Evolutionary conservation across 2,888 invertebrate genomes (phyloP).

Genomic region (Pollenia griseotomentosa): DNA sequence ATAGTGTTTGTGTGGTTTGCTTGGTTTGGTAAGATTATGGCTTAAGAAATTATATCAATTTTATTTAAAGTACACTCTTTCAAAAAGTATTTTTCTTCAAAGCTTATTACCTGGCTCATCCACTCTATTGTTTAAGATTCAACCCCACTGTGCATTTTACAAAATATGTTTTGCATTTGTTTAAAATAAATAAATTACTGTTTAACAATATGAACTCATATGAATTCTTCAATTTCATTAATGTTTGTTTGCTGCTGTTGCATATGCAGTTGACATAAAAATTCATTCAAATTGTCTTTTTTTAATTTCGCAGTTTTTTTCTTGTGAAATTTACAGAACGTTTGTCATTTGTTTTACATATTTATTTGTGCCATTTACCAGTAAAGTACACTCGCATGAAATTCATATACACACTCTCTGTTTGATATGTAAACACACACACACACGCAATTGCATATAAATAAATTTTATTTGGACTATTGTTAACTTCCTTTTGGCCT

Average conservation of each 20-base stretch:
- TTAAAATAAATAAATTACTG: too few species aligned
- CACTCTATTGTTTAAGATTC: too few species aligned
- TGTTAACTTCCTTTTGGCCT: constrained; percentile 36
- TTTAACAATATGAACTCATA: not conserved
- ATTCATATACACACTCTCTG: not conserved
- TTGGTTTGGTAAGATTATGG: too few species aligned
- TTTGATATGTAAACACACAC: not conserved
- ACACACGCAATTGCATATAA: not conserved
- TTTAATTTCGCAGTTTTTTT: not conserved
- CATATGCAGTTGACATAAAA: constrained; percentile 56
- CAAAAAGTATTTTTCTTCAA: too few species aligned
- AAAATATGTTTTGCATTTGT: too few species aligned
- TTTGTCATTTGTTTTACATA: not conserved
- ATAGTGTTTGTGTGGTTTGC: too few species aligned
- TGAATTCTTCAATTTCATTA: not conserved
- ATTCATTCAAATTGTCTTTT: constrained; percentile 53
- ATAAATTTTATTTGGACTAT: constrained; percentile 12
- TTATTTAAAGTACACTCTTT: too few species aligned
- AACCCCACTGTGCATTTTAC: too few species aligned
- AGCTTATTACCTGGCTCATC: too few species aligned
- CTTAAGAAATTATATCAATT: too few species aligned
- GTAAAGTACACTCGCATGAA: not conserved
- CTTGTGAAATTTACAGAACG: constrained; percentile 7
- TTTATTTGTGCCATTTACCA: not conserved
- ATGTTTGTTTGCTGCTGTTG: not conserved